Base-by-base conservation (phyloP, 1,140 invertebrate species). In the Temnothorax longispinosus region DNA sequence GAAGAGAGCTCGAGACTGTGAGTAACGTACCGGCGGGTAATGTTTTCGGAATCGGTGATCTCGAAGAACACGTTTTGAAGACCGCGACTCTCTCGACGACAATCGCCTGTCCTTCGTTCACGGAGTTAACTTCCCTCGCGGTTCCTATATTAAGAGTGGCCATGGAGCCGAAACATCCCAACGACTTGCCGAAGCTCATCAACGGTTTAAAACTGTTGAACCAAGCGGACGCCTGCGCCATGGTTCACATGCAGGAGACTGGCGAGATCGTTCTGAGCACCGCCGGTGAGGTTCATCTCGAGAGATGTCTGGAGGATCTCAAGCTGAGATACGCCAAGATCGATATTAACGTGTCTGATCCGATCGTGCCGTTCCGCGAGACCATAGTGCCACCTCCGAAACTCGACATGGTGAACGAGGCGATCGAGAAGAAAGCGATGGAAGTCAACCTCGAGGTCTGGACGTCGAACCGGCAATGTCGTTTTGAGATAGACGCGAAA, bases 251-350 rank as follows among this genome's bases (percentile, higher is more conserved):
- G 13, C 98, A 99, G 95, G 98, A 99, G 92, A 99, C 97, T 10
- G 99, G 99, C 0, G 99, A 99, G 94, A 97, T 99, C 93, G 98
- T 99, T 1, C 96, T 99, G n/a, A 97, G 98, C 4, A 99, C 99
- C 0, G 98, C 99, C 10, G 99, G 99, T 0, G 99, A 99, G 96
- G 98, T 99, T 8, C 99, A 99, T 96, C 96, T 99, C 52, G 98
- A 99, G 93, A 97, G 99, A 91, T 99, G 99, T 96, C 93, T 99
- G 1, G 97, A 98, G 90, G 98, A 99, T 96, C 96, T 99, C 11
- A 96, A 96, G 91, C 95, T 96, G 65, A 96, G 97, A 89, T 99
- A 98, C 96, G 98, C 98, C 0, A 98, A 98, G 94, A 97, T 99
- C 80, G 97, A 98, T 56, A 96, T 99, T 11, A 97, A 97, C 89